Percentiles rank a stretch among this genome's conserved stretches.
Evolutionary conservation across 92 coral and sea anemone species (phyloP).

Genomic region (Porites lobata): DNA sequence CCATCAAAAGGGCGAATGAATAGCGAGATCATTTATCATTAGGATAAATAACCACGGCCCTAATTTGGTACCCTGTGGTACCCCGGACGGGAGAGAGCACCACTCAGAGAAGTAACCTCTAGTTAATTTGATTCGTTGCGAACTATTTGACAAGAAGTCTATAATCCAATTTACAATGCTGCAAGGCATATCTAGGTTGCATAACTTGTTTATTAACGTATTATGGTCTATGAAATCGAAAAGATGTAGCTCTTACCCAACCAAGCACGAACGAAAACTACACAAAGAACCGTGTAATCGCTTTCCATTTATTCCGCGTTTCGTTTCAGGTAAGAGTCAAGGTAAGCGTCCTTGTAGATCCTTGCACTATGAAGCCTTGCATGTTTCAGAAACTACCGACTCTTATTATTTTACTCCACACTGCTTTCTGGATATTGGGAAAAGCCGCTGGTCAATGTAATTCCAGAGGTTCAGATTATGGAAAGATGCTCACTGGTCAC

Average conservation of each 20-base stretch:
- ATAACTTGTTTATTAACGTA: background rate
- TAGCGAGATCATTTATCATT: slow-evolving; percentile 29
- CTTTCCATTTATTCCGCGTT: too few species aligned
- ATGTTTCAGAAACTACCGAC: background rate
- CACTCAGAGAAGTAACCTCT: too few species aligned
- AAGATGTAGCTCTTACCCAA: too few species aligned
- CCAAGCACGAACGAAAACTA: too few species aligned
- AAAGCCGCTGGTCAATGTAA: slow-evolving; percentile 12
- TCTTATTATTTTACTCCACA: background rate
- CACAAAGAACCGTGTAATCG: too few species aligned
- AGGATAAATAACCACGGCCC: slow-evolving; percentile 26
- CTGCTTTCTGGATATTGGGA: background rate
- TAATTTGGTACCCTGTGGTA: slow-evolving; percentile 9
- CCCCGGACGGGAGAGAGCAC: background rate
- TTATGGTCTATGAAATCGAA: slow-evolving; percentile 1
- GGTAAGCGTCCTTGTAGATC: too few species aligned
- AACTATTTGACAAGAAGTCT: background rate
- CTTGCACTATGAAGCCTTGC: background rate
- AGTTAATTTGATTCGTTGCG: background rate
- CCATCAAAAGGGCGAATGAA: slow-evolving; percentile 6
- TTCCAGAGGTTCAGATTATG: background rate
- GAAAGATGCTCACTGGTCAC: slow-evolving; percentile 20
- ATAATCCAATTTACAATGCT: background rate
- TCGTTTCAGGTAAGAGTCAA: too few species aligned
- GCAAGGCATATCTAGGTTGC: background rate